phyloP scores from a whole-genome alignment of 2,797 vertebrate species.

The Argentina silus region DNA sequence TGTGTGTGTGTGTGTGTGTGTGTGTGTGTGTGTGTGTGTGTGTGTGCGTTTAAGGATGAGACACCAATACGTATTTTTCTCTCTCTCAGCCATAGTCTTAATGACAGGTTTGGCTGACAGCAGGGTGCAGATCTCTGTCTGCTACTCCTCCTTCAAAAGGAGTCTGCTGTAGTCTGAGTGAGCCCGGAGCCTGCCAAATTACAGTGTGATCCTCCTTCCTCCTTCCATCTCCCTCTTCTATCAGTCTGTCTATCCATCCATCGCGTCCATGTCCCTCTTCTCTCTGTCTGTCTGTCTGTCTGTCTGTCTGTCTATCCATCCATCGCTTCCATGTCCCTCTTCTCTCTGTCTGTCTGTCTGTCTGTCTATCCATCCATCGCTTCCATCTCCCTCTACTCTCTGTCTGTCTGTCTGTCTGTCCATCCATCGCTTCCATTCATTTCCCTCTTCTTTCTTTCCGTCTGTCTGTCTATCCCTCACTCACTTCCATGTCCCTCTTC shows the following conservation, averaged over 20 bases:
- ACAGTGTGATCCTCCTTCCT: conserved; percentile 61
- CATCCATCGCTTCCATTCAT: not conserved
- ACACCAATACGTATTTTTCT: conserved; percentile 27
- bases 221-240: conserved; percentile 43
- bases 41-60: conserved; percentile 10
- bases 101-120: conserved; percentile 64
- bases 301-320: not conserved
- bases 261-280: conserved; percentile 15
- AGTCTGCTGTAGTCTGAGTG: conserved; percentile 18
- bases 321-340: not conserved
- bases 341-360: not conserved
- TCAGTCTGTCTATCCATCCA: conserved; percentile 32
- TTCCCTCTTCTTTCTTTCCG: not conserved
- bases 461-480: conserved; percentile 2
- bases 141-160: conserved; percentile 51
- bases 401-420: not conserved
- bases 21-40: not conserved
- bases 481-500: not conserved
- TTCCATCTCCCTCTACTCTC: not conserved
- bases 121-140: conserved; percentile 44
- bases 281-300: not conserved
- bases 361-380: not conserved
- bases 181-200: conserved; percentile 65
- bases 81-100: conserved; percentile 45
- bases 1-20: not conserved